Base-by-base conservation (phyloP, 1,140 invertebrate species). In the Pteromalus puparum region DNA sequence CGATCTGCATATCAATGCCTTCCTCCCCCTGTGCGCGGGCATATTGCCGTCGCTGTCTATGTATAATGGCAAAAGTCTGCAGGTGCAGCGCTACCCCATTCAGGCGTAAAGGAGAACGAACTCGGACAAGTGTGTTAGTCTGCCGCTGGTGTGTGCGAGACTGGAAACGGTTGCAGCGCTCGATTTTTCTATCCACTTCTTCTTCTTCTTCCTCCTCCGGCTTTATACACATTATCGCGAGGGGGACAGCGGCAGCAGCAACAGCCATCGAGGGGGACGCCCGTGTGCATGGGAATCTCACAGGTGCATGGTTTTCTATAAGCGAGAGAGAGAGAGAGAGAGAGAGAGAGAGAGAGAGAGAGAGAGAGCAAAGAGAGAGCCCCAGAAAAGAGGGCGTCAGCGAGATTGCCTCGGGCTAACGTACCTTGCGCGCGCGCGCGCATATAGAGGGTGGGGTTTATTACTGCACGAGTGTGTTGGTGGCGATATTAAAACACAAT, bases 401-500 rank as follows among this genome's bases (percentile, higher is more conserved):
- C 48, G 72, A n/a, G 68, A 30, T 38, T 75, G 74, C 81, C 81
- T 65, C n/a, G 26, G 42, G 42, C 74, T n/a, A 68, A 76, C 74
- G 73, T 76, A 70, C 67, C 65, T 72, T 73, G 30, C 70, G 12
- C 81, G 21, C 70, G 6, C 73, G 42, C 21, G 53, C n/a, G 30
- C 46, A 26, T 34, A 34, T 48, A 61, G 74, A 53, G 74, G 85
- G 87, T 86, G 80, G 86, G 85, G 84, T 82, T 61, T 85, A 88
- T 86, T 73, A 86, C n/a, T n/a, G n/a, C 85, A 87, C 83, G 26
- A 65, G 78, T 90, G 78, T 90, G 88, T 90, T 89, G 89, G 90
- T 88, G 87, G 86, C 87, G 87, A 91, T 91, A 92, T 92, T 92
- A 92, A 92, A 92, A 92, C 89, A 90, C 90, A 91, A 92, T 92